phyloP scores from a whole-genome alignment of 2,888 invertebrate species.

The Ichneumoninae sp. region DNA sequence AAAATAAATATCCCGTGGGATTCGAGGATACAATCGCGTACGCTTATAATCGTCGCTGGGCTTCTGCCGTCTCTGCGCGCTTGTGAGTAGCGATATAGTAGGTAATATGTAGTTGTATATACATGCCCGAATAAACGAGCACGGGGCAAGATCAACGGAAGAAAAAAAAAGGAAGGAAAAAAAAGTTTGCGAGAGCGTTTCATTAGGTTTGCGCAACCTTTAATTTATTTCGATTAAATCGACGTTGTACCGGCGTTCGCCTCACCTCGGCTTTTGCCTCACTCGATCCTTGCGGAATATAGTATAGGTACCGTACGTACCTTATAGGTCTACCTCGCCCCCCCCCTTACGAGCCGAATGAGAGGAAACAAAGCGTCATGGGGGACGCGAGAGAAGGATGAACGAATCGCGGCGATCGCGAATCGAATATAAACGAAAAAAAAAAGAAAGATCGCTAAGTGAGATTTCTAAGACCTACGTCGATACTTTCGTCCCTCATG shows the following conservation, averaged over 20 bases:
- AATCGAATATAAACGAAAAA: conserved; percentile 50
- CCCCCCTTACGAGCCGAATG: conserved; percentile 31
- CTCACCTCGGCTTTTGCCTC: conserved; percentile 59
- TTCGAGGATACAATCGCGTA: conserved; percentile 1
- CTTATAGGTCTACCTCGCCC: conserved; percentile 13
- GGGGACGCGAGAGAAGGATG: conserved; percentile 7
- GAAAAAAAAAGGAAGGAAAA: conserved; percentile 31
- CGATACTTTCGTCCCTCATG: neutral
- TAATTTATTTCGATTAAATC: conserved; percentile 75
- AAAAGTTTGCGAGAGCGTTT: conserved; percentile 69
- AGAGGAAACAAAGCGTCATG: conserved; percentile 47
- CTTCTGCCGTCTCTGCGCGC: conserved; percentile 21
- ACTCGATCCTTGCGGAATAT: conserved; percentile 52
- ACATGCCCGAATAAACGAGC: conserved; percentile 50
- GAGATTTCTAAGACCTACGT: conserved; percentile 44
- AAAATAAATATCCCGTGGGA: neutral
- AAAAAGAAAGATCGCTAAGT: conserved; percentile 34
- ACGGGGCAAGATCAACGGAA: conserved; percentile 9
- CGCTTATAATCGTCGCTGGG: conserved; percentile 39
- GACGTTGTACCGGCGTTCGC: conserved; percentile 52
- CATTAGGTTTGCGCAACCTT: conserved; percentile 76
- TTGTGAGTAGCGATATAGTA: neutral
- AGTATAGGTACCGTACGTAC: conserved; percentile 35
- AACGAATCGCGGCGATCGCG: conserved; percentile 23
- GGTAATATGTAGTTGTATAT: conserved; percentile 1